phyloP scores from a whole-genome alignment of 1,140 invertebrate genomes.

The Doryteuthis pealeii region DNA sequence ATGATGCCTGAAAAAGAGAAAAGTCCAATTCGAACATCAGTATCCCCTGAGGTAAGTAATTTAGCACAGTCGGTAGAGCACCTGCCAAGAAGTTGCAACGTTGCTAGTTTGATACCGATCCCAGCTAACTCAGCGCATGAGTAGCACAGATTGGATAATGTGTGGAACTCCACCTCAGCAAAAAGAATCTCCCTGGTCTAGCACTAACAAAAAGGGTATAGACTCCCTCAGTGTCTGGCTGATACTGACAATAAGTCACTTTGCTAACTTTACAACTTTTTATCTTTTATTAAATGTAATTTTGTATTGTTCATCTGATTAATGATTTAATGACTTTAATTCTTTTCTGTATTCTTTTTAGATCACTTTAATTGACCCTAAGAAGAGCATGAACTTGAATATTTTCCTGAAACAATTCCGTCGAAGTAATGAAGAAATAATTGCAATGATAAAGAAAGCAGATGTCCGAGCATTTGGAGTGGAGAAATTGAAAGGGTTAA shows the following conservation, averaged over 20 bases:
- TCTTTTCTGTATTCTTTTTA: constrained; percentile 22
- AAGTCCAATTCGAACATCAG: constrained; percentile 31
- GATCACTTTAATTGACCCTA: constrained; percentile 65
- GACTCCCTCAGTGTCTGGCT: no score
- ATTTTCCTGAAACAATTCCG: constrained; percentile 96
- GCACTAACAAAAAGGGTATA: no score
- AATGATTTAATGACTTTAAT: background rate
- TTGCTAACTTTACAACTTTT: no score
- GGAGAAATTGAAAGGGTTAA: constrained; percentile 86
- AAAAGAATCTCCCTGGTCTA: no score
- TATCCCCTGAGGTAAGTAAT: constrained; percentile 34
- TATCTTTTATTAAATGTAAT: background rate
- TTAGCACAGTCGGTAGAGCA: no score
- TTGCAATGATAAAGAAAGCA: constrained; percentile 82
- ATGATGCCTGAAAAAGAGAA: constrained; percentile 24
- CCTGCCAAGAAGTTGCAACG: background rate
- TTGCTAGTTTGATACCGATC: no score
- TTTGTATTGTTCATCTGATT: background rate
- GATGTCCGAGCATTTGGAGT: constrained; percentile 87
- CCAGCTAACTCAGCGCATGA: no score
- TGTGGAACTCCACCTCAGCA: no score
- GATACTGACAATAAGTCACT: no score
- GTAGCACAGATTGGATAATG: no score
- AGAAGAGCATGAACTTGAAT: constrained; percentile 94
- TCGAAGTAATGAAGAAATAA: constrained; percentile 84